phyloP scores from a whole-genome alignment of 2,888 invertebrate species.

The Ormyrus nitidulus region DNA sequence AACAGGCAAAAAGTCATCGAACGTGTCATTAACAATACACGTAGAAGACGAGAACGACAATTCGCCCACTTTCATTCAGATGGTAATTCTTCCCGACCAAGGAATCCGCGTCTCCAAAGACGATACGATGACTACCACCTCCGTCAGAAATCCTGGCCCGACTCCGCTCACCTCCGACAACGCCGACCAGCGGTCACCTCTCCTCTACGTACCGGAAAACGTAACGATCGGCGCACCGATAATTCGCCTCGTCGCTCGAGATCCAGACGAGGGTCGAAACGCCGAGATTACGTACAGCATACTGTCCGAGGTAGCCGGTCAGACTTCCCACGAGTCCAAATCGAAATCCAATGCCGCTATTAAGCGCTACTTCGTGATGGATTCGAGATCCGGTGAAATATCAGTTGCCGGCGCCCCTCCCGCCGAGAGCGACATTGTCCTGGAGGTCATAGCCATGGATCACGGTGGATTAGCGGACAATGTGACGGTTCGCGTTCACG shows the following conservation, averaged over 20 bases:
- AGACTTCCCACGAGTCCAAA: background rate
- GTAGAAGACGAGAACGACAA: slow-evolving; percentile 91
- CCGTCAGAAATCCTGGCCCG: background rate
- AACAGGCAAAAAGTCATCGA: slow-evolving; percentile 84
- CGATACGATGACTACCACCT: background rate
- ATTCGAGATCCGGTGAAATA: slow-evolving; percentile 85
- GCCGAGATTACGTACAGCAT: slow-evolving; percentile 85
- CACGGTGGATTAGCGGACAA: slow-evolving; percentile 84
- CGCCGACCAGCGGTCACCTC: slow-evolving; percentile 76
- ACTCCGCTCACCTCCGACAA: slow-evolving; percentile 34
- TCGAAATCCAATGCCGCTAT: slow-evolving; percentile 73
- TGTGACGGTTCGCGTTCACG: slow-evolving; percentile 83
- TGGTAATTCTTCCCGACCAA: slow-evolving; percentile 83
- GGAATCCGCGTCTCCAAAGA: slow-evolving; percentile 82
- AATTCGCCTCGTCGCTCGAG: slow-evolving; percentile 83
- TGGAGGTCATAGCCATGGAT: slow-evolving; percentile 87
- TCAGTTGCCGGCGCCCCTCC: slow-evolving; percentile 83
- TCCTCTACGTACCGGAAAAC: slow-evolving; percentile 85
- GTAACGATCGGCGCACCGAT: slow-evolving; percentile 83
- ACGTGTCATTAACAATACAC: slow-evolving; percentile 83
- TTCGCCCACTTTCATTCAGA: slow-evolving; percentile 83
- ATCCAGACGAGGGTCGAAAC: slow-evolving; percentile 84
- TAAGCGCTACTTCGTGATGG: slow-evolving; percentile 85
- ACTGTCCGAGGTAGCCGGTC: slow-evolving; percentile 76
- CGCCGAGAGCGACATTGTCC: slow-evolving; percentile 84